These are phyloP conservation scores for Passer domesticus DNA, from an alignment of 2,113 vertebrate species.

Conservation along the genomic window DNA sequence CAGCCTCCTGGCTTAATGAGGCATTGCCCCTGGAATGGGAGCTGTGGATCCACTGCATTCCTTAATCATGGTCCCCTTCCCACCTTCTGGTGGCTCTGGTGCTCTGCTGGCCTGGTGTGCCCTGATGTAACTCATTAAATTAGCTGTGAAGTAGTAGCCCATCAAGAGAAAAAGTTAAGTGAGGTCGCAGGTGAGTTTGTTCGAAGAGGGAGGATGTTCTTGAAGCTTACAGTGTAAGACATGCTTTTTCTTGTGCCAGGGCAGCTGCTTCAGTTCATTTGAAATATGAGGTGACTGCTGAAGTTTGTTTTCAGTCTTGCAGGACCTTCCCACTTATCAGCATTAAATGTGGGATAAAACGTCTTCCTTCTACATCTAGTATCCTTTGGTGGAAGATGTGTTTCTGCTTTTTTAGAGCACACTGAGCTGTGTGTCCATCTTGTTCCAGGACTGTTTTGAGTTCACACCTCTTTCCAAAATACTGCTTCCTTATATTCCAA, in stretches of 20 bases:
- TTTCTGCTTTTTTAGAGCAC: background rate
- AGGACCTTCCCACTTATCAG: background rate
- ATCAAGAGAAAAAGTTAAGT: background rate
- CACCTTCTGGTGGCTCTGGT: background rate
- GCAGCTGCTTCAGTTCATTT: background rate
- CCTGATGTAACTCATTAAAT: background rate
- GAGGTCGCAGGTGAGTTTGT: background rate
- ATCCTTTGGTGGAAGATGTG: background rate
- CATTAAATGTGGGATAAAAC: background rate
- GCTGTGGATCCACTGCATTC: background rate
- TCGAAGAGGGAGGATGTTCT: background rate
- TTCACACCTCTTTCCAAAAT: background rate
- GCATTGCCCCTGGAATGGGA: background rate
- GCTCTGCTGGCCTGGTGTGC: background rate
- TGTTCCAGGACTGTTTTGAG: background rate
- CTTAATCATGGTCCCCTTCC: background rate
- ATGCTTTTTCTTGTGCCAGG: background rate
- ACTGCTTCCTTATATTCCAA: background rate
- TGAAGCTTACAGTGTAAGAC: background rate
- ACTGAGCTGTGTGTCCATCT: background rate
- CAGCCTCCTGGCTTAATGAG: background rate
- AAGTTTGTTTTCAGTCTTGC: background rate
- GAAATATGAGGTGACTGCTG: background rate
- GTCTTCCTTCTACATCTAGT: background rate
- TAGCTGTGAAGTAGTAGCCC: background rate